Conservation (phyloP, 2,888 invertebrate genomes). For the Nephrotoma flavescens region DNA sequence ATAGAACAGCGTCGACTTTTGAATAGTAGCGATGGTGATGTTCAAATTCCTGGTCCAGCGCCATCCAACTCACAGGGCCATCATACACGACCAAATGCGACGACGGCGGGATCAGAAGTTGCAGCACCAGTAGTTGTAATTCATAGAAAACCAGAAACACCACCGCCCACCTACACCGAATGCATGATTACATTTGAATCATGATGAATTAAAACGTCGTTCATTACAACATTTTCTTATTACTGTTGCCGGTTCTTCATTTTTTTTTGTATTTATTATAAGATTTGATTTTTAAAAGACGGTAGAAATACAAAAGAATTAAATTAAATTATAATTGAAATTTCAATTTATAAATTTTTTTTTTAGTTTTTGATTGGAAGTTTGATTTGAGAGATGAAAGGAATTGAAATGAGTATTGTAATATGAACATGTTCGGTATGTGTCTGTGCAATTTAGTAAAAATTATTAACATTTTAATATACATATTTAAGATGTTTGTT, state of each 20-base stretch:
- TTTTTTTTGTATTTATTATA: neutral
- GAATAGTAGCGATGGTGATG: neutral
- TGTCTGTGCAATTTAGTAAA: neutral
- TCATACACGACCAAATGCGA: neutral
- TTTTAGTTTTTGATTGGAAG: neutral
- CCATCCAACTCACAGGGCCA: neutral
- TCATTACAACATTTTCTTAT: neutral
- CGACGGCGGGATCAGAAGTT: neutral
- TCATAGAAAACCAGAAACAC: neutral
- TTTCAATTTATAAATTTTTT: neutral
- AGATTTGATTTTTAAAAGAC: neutral
- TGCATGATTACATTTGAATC: neutral
- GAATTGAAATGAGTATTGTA: neutral
- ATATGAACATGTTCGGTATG: neutral
- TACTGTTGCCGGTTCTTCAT: neutral
- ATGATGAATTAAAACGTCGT: neutral
- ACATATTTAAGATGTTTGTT: neutral
- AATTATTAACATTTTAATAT: neutral
- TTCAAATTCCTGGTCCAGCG: neutral
- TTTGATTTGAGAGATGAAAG: constrained; percentile 2
- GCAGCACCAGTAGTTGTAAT: neutral
- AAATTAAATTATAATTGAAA: neutral
- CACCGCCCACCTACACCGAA: neutral
- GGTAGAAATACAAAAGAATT: neutral
- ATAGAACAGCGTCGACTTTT: neutral